Evolutionary conservation across 1,140 invertebrate genomes (phyloP).

Genomic region (Medauroidea extradentata): DNA sequence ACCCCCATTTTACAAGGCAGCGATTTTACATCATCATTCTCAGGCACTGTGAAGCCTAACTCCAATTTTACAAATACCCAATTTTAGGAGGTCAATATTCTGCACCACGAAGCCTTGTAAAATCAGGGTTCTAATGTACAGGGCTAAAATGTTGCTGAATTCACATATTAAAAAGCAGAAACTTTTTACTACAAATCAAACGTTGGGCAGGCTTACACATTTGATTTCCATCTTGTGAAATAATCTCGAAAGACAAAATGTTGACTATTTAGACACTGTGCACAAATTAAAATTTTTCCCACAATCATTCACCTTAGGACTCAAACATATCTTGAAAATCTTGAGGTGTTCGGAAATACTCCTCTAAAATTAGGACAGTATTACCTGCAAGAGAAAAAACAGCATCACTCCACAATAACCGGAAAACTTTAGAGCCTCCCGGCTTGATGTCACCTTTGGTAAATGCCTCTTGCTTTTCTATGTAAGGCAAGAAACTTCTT

Average conservation of each 20-base stretch:
- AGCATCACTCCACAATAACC: neutral
- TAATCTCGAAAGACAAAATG: neutral
- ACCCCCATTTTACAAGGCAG: too few species aligned
- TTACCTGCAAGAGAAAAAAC: neutral
- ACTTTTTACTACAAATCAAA: neutral
- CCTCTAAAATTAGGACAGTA: constrained; percentile 27
- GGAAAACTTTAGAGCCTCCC: neutral
- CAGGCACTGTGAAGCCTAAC: too few species aligned
- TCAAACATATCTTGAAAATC: constrained; percentile 36
- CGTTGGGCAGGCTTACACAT: neutral
- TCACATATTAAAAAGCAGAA: neutral
- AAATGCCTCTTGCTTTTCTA: neutral
- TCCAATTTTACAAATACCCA: too few species aligned
- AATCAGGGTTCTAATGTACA: too few species aligned
- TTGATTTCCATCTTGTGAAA: neutral
- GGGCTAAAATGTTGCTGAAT: neutral
- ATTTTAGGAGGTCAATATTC: too few species aligned
- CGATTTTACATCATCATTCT: too few species aligned
- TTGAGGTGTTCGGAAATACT: constrained; percentile 30
- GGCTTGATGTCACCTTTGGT: neutral
- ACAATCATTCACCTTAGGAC: too few species aligned
- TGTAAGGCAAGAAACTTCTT: constrained; percentile 9
- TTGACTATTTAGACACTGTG: neutral
- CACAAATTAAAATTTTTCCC: neutral
- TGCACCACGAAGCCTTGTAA: too few species aligned